A percentile compares a stretch with the other conserved stretches of the same genome.
Conservation (phyloP, 2,113 vertebrate genomes). For the Andinoacara biseriatus region DNA sequence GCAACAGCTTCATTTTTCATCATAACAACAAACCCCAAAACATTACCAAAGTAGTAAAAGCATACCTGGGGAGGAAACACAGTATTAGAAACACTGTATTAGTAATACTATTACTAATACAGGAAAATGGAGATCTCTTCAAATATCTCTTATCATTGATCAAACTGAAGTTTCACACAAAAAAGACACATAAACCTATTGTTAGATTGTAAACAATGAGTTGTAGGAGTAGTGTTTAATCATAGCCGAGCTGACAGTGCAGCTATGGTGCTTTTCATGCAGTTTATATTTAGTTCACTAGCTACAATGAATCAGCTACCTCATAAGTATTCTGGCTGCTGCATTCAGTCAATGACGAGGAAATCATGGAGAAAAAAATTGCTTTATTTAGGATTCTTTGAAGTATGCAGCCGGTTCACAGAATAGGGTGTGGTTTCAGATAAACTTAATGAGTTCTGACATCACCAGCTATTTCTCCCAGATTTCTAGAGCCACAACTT, state of each 20-base stretch:
- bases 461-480: not conserved
- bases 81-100: too few species aligned
- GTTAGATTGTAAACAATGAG: constrained; percentile 16
- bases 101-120: not conserved
- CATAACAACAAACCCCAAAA: too few species aligned
- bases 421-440: constrained; percentile 1
- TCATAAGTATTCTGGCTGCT: constrained; percentile 12
- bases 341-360: constrained; percentile 1
- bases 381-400: constrained; percentile 12
- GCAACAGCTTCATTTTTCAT: too few species aligned
- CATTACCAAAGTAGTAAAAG: too few species aligned
- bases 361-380: constrained; percentile 16
- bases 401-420: not conserved
- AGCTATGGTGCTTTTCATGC: constrained; percentile 1
- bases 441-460: not conserved
- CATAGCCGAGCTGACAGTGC: constrained; percentile 18
- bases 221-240: constrained; percentile 25
- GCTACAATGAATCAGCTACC: constrained; percentile 12
- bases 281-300: constrained; percentile 20
- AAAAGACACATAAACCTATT: constrained; percentile 2
- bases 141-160: not conserved
- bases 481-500: not conserved
- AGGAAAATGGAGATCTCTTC: not conserved
- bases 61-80: too few species aligned
- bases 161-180: not conserved